These are phyloP conservation scores for Pyrrhosoma nymphula DNA, from an alignment of 2,888 invertebrate genomes.

Conservation along the genomic window DNA sequence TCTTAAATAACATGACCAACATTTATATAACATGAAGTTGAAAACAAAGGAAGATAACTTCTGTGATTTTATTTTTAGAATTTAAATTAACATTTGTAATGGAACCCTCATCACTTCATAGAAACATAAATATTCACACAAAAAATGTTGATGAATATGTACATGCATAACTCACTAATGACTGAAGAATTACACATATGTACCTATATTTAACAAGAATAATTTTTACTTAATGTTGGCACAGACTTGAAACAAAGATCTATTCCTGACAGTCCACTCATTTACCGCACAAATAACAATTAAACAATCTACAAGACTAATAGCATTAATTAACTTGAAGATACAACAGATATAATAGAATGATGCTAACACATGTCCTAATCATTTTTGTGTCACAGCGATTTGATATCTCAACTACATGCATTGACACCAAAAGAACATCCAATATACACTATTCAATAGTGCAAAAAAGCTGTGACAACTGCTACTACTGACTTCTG, in stretches of 20 bases:
- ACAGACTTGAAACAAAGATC: neutral
- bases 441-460: constrained; percentile 20
- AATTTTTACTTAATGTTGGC: neutral
- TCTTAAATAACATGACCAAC: neutral
- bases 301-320: constrained; percentile 26
- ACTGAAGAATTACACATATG: neutral
- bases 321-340: neutral
- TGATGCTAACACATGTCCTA: neutral
- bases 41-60: neutral
- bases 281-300: constrained; percentile 12
- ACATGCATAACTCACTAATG: neutral
- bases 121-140: neutral
- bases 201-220: neutral
- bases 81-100: neutral
- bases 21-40: neutral
- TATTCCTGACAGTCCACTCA: constrained; percentile 21
- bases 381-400: neutral
- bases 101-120: neutral
- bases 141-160: neutral
- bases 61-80: neutral
- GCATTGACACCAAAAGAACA: neutral
- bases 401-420: neutral
- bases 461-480: neutral
- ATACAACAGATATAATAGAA: neutral
- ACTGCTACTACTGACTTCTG: neutral